Conservation (phyloP, 1,140 invertebrate species). For the Ips typographus region DNA sequence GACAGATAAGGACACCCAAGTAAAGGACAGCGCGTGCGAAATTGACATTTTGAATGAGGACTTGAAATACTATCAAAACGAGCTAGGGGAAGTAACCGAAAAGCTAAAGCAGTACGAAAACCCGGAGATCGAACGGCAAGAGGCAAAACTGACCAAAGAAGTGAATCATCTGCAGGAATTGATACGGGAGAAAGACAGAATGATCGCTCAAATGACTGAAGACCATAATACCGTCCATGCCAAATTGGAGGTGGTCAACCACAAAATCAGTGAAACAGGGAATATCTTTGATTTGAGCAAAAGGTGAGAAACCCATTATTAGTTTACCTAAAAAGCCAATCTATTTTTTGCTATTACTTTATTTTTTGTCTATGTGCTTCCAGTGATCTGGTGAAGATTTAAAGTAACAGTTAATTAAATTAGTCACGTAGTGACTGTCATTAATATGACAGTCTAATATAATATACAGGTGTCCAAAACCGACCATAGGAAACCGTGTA, state of each 20-base stretch:
- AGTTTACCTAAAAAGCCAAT: no score
- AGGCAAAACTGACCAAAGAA: slow-evolving; percentile 55
- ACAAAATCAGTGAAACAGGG: slow-evolving; percentile 53
- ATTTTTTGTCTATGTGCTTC: no score
- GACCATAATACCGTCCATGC: slow-evolving; percentile 56
- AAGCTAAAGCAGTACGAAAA: slow-evolving; percentile 23
- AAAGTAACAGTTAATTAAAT: no score
- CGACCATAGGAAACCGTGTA: no score
- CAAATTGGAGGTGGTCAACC: slow-evolving; percentile 56
- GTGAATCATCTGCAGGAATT: slow-evolving; percentile 61
- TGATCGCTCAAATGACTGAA: slow-evolving; percentile 56
- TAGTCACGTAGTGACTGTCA: no score
- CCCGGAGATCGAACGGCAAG: slow-evolving; percentile 48
- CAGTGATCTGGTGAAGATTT: no score
- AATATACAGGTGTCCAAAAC: no score
- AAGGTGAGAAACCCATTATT: slow-evolving; percentile 11
- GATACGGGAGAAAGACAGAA: slow-evolving; percentile 59
- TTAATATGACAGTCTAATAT: no score
- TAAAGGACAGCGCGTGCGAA: slow-evolving; percentile 55
- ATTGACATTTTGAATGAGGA: slow-evolving; percentile 57
- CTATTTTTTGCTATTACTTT: no score
- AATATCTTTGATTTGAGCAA: slow-evolving; percentile 50
- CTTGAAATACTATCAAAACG: slow-evolving; percentile 53
- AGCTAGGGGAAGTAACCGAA: slow-evolving; percentile 37
- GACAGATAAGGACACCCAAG: slow-evolving; percentile 41